Percentiles rank a stretch among this genome's conserved stretches.
These are phyloP conservation scores for Asarcornis scutulata DNA, from an alignment of 2,113 vertebrate genomes.

Conservation along the genomic window DNA sequence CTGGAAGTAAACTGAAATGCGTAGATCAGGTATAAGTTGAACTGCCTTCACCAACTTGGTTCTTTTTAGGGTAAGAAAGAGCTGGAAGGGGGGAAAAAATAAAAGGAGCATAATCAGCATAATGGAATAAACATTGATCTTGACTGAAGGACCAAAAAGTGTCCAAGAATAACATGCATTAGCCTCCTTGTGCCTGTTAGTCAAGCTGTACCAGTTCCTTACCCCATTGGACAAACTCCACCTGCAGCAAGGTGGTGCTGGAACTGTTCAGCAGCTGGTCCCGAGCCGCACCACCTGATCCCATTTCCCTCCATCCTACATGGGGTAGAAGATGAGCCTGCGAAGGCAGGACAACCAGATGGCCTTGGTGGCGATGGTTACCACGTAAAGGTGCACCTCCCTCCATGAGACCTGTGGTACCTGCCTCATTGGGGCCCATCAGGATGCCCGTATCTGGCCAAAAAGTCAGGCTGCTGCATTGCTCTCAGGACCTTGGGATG, in stretches of 20 bases:
- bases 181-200: slow-evolving; percentile 2
- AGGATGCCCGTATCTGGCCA: no score
- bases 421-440: not conserved
- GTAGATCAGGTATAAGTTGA: no score
- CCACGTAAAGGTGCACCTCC: not conserved
- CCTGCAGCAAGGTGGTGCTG: slow-evolving; percentile 3
- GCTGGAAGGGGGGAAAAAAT: not conserved
- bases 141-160: not conserved
- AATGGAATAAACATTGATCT: not conserved
- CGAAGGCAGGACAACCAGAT: not conserved
- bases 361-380: not conserved
- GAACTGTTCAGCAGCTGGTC: not conserved
- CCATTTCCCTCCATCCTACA: not conserved
- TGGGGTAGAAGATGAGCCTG: not conserved
- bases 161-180: not conserved
- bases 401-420: not conserved
- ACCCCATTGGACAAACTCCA: not conserved
- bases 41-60: not conserved
- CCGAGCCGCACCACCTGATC: not conserved
- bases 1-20: no score
- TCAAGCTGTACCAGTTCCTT: slow-evolving; percentile 45
- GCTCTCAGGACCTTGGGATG: not conserved
- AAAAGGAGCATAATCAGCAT: not conserved
- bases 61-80: not conserved
- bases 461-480: not conserved